Evolutionary conservation across 2,797 vertebrate genomes (phyloP).

Genomic region (Botia almorhae): DNA sequence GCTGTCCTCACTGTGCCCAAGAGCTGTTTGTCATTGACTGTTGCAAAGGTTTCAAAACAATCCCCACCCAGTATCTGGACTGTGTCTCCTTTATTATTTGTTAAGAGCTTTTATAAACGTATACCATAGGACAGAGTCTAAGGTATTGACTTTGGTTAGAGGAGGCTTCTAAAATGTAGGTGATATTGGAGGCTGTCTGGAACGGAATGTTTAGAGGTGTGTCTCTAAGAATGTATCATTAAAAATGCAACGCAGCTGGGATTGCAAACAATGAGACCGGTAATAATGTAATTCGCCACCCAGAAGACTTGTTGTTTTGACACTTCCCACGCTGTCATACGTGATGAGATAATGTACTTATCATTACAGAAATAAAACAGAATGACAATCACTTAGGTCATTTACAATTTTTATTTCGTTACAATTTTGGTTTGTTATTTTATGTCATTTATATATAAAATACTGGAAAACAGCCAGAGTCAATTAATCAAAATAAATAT

Average conservation of each 20-base stretch:
- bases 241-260: conserved; percentile 43
- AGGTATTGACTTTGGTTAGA: background rate
- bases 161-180: background rate
- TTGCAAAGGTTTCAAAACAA: conserved; percentile 12
- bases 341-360: background rate
- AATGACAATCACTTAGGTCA: too few species aligned
- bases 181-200: conserved; percentile 2
- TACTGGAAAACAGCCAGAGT: background rate
- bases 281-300: conserved; percentile 24
- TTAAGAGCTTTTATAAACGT: background rate
- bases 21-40: conserved; percentile 22
- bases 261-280: conserved; percentile 48
- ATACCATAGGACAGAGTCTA: background rate
- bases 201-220: conserved; percentile 49
- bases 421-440: background rate
- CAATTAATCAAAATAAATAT: too few species aligned
- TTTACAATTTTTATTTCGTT: background rate
- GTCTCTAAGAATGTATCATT: conserved; percentile 50
- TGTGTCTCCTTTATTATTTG: background rate
- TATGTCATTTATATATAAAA: background rate
- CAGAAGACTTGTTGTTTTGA: conserved; percentile 17
- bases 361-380: background rate
- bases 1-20: conserved; percentile 13
- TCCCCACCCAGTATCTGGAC: conserved; percentile 11
- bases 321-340: background rate